Evolutionary conservation across 2,888 invertebrate species (phyloP).

Genomic region (Chrysolina oricalcia): DNA sequence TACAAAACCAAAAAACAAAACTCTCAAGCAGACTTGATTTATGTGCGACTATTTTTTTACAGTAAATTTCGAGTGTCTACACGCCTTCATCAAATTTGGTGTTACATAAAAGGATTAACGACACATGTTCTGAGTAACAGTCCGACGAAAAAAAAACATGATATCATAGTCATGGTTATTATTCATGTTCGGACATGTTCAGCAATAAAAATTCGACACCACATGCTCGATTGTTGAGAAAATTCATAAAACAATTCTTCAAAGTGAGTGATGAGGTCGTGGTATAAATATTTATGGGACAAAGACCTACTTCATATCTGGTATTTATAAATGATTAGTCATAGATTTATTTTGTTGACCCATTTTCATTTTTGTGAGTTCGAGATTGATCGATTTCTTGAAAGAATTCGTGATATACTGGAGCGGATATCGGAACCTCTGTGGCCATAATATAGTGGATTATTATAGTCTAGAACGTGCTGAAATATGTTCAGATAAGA

Average conservation of each 20-base stretch:
- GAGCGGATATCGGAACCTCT: not conserved
- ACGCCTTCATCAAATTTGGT: conserved; percentile 7
- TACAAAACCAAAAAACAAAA: not conserved
- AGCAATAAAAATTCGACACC: not conserved
- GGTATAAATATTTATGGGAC: conserved; percentile 13
- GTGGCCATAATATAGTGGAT: not conserved
- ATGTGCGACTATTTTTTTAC: conserved; percentile 12
- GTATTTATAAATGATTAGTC: conserved; percentile 17
- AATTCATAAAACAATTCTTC: conserved; percentile 21
- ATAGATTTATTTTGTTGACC: conserved; percentile 20
- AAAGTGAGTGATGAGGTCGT: conserved; percentile 21
- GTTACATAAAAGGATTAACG: conserved; percentile 21
- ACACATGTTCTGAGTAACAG: not conserved
- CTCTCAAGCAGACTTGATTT: not conserved
- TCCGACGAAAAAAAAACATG: conserved; percentile 9
- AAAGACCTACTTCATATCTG: conserved; percentile 20
- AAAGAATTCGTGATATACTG: not conserved
- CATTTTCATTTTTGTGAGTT: conserved; percentile 4
- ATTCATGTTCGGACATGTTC: conserved; percentile 14
- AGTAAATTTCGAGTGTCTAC: not conserved
- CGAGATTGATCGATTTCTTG: not conserved
- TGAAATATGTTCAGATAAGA: not conserved
- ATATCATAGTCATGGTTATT: conserved; percentile 21
- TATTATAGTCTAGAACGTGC: conserved; percentile 1
- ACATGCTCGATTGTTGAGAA: not conserved